Base-by-base conservation (phyloP, 2,888 invertebrate species). In the Leptinotarsa juncta region DNA sequence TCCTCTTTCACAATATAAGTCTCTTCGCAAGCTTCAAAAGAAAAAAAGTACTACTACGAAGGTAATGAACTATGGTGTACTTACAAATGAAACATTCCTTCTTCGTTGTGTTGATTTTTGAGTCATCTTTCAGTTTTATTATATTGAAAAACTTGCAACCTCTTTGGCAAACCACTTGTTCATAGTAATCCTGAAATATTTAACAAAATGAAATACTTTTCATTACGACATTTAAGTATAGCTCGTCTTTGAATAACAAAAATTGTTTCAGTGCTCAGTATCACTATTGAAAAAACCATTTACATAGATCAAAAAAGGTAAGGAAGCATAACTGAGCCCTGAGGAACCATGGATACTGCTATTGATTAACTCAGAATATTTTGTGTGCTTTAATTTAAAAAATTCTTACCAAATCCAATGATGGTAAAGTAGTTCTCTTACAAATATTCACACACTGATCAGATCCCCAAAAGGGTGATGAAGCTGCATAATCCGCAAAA, bases 121-220 rank as follows among this genome's bases (percentile, higher is more conserved):
- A 75, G 65, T 84, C 83, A 69, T 84, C 84, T 74, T 83, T 83
- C 68, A 83, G 81, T 73, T 84, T 83, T 48, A 85, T 84, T 65
- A 85, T 82, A 74, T 84, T 85, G 73, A 84, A 86, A 73, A 86
- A 84, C 69, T 83, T 76, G 75, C 86, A 86, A 3, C 86, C 86
- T 77, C 84, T 79, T 69, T 85, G 85, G 73, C 86, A 86, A 72
- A 85, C 83, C 18, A 79, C 77, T 79, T 83, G 82, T 57, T 83
- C 83, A 69, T 84, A 83, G 70, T 83, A 81, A 65, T 80, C 81
- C 83, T 84, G 66, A 82, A 82, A 70, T 67, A 62, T 70, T 67
- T 60, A 62, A 14, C 16, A 20, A 18, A 53, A 53, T 57, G 50
- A 65, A 73, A 42, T 72, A 7, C 26, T 48, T n/a, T 18, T 20